Conservation (phyloP, 2,113 vertebrate genomes). For the Phaethon lepturus region DNA sequence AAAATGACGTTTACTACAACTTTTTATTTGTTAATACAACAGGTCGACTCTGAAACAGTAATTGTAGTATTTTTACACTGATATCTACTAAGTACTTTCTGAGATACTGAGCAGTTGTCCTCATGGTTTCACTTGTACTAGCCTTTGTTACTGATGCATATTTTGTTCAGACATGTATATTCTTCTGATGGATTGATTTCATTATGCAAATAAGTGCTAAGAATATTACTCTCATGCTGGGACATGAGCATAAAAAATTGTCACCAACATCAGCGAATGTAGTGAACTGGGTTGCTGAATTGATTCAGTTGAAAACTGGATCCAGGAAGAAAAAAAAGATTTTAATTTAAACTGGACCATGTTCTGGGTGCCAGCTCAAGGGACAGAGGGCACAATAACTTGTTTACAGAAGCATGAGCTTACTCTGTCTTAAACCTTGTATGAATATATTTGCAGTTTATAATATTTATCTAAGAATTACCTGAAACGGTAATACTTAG, state of each 20-base stretch:
- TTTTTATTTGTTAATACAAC: neutral
- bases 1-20: neutral
- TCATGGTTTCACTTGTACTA: neutral
- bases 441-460: neutral
- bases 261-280: neutral
- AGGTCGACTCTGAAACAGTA: neutral
- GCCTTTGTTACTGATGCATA: neutral
- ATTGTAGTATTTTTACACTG: neutral
- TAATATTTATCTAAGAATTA: neutral
- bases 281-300: neutral
- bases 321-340: neutral
- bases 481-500: neutral
- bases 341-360: neutral
- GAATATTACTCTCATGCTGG: neutral
- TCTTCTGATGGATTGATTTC: conserved; percentile 18
- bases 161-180: conserved; percentile 9
- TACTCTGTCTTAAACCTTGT: neutral
- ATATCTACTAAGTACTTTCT: neutral
- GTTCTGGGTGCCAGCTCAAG: neutral
- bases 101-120: neutral
- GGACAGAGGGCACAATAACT: neutral
- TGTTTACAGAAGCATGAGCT: neutral
- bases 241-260: neutral
- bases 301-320: neutral
- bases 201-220: neutral